These are phyloP conservation scores for Cantharis flavilabris DNA, from an alignment of 2,888 invertebrate genomes.

Conservation along the genomic window DNA sequence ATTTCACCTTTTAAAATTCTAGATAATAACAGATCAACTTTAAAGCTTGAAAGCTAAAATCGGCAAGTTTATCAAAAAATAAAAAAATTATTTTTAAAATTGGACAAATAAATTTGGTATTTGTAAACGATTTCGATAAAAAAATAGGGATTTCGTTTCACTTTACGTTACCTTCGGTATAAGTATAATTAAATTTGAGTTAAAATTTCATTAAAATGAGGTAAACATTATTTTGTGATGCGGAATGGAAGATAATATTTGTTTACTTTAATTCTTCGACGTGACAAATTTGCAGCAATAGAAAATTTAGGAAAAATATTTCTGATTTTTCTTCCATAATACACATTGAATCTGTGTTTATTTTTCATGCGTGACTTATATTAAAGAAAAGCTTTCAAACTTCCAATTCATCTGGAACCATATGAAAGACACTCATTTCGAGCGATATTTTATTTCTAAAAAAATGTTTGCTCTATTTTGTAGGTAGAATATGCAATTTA, in stretches of 20 bases:
- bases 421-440: neutral
- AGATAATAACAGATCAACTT: no score
- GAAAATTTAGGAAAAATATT: neutral
- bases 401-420: neutral
- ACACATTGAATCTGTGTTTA: conserved; percentile 1
- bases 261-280: neutral
- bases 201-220: neutral
- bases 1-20: no score
- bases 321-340: neutral
- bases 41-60: no score
- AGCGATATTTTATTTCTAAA: neutral
- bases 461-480: neutral
- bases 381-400: conserved; percentile 3
- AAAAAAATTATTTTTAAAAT: no score
- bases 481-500: neutral
- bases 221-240: neutral
- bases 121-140: no score
- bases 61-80: no score
- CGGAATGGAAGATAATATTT: neutral
- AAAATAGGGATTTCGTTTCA: neutral
- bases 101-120: no score
- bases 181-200: neutral
- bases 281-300: neutral
- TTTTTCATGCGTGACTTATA: conserved; percentile 4
- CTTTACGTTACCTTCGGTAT: neutral